Evolutionary conservation across 2,797 vertebrate species (phyloP).

Genomic region (Chloroceryle amazona): DNA sequence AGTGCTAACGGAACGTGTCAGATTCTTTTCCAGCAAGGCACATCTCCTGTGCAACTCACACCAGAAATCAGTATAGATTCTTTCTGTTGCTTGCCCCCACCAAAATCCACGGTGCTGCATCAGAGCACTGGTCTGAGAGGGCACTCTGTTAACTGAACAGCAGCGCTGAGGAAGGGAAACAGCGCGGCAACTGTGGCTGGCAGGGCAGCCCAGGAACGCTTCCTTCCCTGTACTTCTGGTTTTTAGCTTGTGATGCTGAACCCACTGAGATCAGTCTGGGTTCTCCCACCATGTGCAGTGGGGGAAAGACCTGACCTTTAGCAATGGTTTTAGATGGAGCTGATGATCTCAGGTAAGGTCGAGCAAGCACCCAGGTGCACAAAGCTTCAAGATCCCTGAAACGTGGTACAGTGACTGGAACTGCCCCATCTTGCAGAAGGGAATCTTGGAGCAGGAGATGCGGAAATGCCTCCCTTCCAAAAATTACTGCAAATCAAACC

Average conservation of each 20-base stretch:
- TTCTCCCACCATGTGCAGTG: neutral
- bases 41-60: neutral
- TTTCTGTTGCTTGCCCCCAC: neutral
- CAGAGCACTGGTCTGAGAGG: neutral
- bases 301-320: neutral
- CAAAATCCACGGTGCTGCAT: neutral
- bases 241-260: neutral
- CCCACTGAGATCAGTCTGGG: neutral
- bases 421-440: neutral
- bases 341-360: neutral
- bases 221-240: neutral
- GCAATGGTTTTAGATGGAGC: neutral
- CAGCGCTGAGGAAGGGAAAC: neutral
- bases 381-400: neutral
- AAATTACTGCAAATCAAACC: neutral
- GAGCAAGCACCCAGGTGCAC: neutral
- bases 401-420: accelerated
- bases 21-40: neutral
- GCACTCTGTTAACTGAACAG: neutral
- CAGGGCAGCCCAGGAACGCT: neutral
- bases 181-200: neutral
- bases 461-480: neutral
- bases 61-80: neutral
- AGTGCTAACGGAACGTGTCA: neutral
- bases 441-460: neutral